phyloP scores from a whole-genome alignment of 2,888 invertebrate species.

The Coleophora flavipennella region DNA sequence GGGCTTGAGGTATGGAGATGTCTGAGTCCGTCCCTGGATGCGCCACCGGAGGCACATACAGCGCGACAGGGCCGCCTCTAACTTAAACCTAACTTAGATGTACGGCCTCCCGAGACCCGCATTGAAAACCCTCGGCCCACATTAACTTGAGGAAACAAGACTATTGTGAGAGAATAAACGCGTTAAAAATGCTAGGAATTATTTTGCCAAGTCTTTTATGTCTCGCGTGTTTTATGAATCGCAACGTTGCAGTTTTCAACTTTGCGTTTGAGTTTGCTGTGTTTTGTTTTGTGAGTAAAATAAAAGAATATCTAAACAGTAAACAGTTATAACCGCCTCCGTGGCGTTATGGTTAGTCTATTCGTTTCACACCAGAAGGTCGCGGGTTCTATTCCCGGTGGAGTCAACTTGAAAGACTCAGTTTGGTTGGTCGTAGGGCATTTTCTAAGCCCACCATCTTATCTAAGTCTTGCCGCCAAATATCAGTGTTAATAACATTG shows the following conservation, averaged over 20 bases:
- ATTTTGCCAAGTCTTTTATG: neutral
- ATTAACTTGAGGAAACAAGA: conserved; percentile 36
- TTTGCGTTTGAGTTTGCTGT: neutral
- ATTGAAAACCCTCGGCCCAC: conserved; percentile 37
- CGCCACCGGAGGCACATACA: conserved; percentile 47
- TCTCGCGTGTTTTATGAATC: conserved; percentile 1
- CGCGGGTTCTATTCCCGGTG: too few relatives aligned
- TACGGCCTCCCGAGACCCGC: conserved; percentile 39
- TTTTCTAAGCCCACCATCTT: too few relatives aligned
- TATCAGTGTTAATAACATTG: too few relatives aligned
- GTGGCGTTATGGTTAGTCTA: too few relatives aligned
- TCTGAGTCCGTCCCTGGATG: conserved; percentile 34
- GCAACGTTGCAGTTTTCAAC: neutral
- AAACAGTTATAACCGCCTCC: too few relatives aligned
- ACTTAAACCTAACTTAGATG: conserved; percentile 55
- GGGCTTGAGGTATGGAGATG: conserved; percentile 20
- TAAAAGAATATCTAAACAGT: neutral
- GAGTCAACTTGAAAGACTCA: too few relatives aligned
- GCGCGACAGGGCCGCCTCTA: conserved; percentile 39
- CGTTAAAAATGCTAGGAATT: conserved; percentile 3
- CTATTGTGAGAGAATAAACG: conserved; percentile 23
- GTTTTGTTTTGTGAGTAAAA: too few relatives aligned
- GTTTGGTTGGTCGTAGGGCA: too few relatives aligned
- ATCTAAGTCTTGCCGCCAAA: too few relatives aligned
- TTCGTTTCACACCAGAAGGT: too few relatives aligned